phyloP scores from a whole-genome alignment of 2,113 vertebrate species.

The Genyomyrus donnyi region DNA sequence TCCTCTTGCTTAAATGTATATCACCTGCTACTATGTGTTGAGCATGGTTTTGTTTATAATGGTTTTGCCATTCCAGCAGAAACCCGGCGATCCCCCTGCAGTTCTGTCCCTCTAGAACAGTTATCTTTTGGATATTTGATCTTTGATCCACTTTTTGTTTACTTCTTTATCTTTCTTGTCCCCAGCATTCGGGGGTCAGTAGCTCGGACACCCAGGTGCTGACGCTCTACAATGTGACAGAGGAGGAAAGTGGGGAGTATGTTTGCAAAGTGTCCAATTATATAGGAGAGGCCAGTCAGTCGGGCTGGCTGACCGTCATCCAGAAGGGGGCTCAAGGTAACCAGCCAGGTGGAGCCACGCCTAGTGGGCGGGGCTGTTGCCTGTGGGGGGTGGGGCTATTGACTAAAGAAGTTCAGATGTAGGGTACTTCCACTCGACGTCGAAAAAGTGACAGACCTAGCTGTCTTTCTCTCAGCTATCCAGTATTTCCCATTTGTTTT shows the following conservation, averaged over 20 bases:
- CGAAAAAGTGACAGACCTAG: neutral
- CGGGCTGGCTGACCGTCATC: conserved; percentile 98
- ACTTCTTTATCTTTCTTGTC: conserved; percentile 43
- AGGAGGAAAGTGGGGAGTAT: conserved; percentile 98
- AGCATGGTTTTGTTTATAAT: neutral
- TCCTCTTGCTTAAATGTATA: neutral
- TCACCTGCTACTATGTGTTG: neutral
- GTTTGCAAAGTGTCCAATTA: conserved; percentile 99
- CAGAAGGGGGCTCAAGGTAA: conserved; percentile 90
- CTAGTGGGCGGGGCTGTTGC: neutral
- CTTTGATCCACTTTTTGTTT: neutral
- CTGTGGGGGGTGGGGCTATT: neutral
- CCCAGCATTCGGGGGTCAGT: conserved; percentile 98
- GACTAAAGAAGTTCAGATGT: neutral
- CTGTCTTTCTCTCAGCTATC: neutral
- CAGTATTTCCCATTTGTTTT: neutral
- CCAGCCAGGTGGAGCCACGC: conserved; percentile 41
- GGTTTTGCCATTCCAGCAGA: neutral
- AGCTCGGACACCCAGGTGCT: conserved; percentile 98
- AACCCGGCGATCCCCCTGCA: neutral
- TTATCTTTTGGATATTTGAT: neutral
- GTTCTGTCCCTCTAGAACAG: neutral
- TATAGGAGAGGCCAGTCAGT: conserved; percentile 99
- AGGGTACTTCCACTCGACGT: neutral
- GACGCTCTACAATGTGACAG: conserved; percentile 98